These are phyloP conservation scores for Hirtodrosophila cameraria DNA, from an alignment of 2,888 invertebrate species.

Conservation along the genomic window DNA sequence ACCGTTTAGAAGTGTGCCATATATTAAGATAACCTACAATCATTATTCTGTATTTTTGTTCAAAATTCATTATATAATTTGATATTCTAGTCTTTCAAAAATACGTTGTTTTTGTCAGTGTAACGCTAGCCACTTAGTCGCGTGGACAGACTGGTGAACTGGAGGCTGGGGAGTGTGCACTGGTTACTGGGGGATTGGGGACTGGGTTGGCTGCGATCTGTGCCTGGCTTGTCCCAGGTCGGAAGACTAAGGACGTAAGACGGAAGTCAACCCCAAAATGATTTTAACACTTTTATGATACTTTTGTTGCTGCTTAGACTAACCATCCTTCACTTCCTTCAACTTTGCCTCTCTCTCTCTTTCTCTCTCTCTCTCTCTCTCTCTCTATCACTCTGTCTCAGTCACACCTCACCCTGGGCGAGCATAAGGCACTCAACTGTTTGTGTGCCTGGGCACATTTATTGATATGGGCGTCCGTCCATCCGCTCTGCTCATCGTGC, in stretches of 20 bases:
- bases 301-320: conserved; percentile 48
- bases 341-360: no score
- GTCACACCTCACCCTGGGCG: conserved; percentile 32
- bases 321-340: background rate
- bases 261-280: conserved; percentile 75
- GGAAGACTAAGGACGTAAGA: conserved; percentile 55
- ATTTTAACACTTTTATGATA: conserved; percentile 74
- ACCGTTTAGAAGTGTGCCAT: no score
- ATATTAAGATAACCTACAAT: no score
- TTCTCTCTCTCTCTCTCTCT: background rate
- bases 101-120: no score
- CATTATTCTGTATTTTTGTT: no score
- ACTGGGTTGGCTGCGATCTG: background rate
- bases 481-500: background rate
- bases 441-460: conserved; percentile 46
- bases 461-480: conserved; percentile 47
- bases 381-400: background rate
- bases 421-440: conserved; percentile 49
- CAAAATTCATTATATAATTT: no score
- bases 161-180: no score
- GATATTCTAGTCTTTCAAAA: no score
- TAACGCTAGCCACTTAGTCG: conserved; percentile 6
- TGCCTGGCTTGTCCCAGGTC: conserved; percentile 25
- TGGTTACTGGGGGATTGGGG: no score
- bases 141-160: background rate